Evolutionary conservation across 2,113 vertebrate species (phyloP), one percentile per base, ranked within the genome.

Genomic region (Sterna hirundo): DNA sequence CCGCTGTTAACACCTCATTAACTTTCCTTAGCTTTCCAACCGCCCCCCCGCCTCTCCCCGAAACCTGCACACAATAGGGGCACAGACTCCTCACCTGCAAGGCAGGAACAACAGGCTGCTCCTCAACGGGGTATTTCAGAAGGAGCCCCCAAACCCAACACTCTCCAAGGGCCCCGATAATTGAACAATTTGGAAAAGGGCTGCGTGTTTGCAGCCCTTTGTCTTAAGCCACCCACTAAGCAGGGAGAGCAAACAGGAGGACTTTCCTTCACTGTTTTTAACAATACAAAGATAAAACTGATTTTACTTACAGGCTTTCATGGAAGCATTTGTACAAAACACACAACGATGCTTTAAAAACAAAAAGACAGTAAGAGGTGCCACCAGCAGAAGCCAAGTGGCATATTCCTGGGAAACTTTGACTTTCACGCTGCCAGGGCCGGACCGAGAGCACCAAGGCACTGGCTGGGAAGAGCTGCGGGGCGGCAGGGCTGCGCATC

Each of bases 401-500:
- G 34, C 42, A 17, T 20, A 15, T 52, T 89, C 36, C 17, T 22
- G 30, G 32, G 34, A 34, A 46, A 21, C n/a, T 8, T 5, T 5
- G 34, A 40, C 34, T 46, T 21, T 70, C 38, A 11, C 6, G 3
- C 23, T 23, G 72, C 30, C 18, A 40, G 30, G 34, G 44, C 32
- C 1, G 9, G 27, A 23, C 16, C 20, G 34, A 3, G 38, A 14
- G 20, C 52, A 32, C 26, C 40, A 27, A 18, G 5, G 5, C 23
- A 5, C 44, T 4, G 26, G 15, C 36, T 52, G 46, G 55, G 55
- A n/a, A 18, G 3, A 34, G 34, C 34, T 54, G 44, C 2, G 11
- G 18, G 36, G 47, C 3, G 3, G 23, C n/a, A 10, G 5, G 25
- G 36, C 40, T 62, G 11, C 0, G 2, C 14, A 14, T 44, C 44